A percentile compares a stretch with the other conserved stretches of the same genome.
Conservation (phyloP, 2,113 vertebrate genomes). For the Isichthys henryi region DNA sequence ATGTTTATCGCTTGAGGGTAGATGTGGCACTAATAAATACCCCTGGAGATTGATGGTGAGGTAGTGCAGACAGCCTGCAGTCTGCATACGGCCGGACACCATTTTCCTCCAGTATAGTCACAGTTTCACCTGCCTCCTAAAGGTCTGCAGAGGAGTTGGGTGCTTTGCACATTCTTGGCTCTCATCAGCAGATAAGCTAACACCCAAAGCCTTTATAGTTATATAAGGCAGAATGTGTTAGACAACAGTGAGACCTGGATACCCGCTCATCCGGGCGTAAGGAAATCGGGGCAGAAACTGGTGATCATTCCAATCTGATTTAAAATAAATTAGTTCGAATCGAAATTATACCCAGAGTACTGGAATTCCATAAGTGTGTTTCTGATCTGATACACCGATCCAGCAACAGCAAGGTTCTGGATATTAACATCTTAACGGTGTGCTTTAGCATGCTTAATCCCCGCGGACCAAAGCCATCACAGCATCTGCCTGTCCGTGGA, state of each 20-base stretch:
- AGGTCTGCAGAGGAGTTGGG: neutral
- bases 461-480: neutral
- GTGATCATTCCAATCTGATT: neutral
- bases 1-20: neutral
- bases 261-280: neutral
- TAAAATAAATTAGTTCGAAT: neutral
- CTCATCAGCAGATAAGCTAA: neutral
- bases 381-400: neutral
- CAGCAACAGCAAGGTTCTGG: neutral
- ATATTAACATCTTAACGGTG: neutral
- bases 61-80: neutral
- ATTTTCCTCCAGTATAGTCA: neutral
- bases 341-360: neutral
- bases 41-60: neutral
- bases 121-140: neutral
- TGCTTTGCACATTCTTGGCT: neutral
- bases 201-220: neutral
- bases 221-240: neutral
- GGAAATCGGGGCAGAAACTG: neutral
- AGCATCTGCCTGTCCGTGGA: neutral
- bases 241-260: neutral
- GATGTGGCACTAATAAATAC: neutral
- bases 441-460: neutral
- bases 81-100: neutral
- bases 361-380: neutral